Evolutionary conservation across 2,888 invertebrate species (phyloP), one percentile per base, ranked within the genome.

Genomic region (Argyresthia albistria): DNA sequence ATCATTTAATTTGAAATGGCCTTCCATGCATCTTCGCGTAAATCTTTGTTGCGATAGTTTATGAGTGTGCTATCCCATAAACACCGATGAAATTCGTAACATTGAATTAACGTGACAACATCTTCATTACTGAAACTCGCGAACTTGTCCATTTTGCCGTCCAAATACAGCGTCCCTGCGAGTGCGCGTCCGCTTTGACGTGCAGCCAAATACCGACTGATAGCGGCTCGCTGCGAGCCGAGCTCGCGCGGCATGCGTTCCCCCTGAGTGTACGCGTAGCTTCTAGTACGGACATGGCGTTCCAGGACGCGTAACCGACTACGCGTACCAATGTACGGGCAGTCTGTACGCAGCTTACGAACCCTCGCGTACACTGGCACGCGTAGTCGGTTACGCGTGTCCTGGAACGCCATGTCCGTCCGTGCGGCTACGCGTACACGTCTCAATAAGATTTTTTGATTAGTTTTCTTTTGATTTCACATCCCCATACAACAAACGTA

Each of bases 191-290:
- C 54, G 43, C 57, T 59, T 62, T 58, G 58, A 57, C 58, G 58
- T 58, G 59, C 59, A 59, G 57, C 52, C 56, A 57, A 59, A 60
- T 56, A 60, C 59, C 58, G 59, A 60, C 56, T 54, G 59, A 57
- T 55, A 54, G 56, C 48, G 54, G 58, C n/a, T n/a, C n/a, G n/a
- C n/a, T n/a, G n/a, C n/a, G n/a, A n/a, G n/a, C n/a, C n/a, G n/a
- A n/a, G n/a, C 58, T 59, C 56, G 58, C 56, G 54, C 55, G 57
- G 57, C 42, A 55, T 55, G 60, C 56, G 55, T 36, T 8, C 9
- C 36, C 36, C 36, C 7, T 8, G 36, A 36, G 36, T 36, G 55
- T 16, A 60, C 57, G 58, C 58, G 59, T 59, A 59, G 55, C 56
- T 54, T 54, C 54, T 55, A 39, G 58, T 59, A 58, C 54, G 54